Percentiles rank a stretch among this genome's conserved stretches.
Conservation (phyloP, 37 sponge, comb jelly and placozoan genomes). For the Beroe ovata region DNA sequence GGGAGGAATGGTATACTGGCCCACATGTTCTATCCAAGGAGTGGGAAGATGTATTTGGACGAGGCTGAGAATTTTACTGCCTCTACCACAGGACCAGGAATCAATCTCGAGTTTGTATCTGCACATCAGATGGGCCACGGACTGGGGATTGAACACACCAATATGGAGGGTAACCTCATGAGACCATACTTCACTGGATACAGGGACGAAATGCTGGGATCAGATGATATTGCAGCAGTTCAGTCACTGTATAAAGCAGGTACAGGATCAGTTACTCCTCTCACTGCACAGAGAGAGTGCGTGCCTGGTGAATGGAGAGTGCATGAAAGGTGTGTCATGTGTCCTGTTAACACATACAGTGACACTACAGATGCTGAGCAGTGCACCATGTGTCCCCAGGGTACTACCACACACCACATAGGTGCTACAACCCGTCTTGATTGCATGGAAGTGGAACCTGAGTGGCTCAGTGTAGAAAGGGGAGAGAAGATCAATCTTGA, state of each 20-base stretch:
- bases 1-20: slow-evolving; percentile 15
- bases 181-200: slow-evolving; percentile 17
- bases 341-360: not conserved
- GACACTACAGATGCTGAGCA: not conserved
- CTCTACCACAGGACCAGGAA: not conserved
- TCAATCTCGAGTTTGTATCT: not conserved
- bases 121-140: slow-evolving; percentile 65
- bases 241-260: slow-evolving; percentile 11
- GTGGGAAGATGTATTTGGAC: slow-evolving; percentile 53
- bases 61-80: slow-evolving; percentile 54
- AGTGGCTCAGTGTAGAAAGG: not conserved
- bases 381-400: not conserved
- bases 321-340: not conserved
- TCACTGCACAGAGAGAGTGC: not conserved
- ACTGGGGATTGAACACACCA: slow-evolving; percentile 43
- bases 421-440: not conserved
- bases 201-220: not conserved
- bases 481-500: not conserved
- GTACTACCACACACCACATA: not conserved
- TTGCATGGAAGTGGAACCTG: not conserved
- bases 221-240: slow-evolving; percentile 22
- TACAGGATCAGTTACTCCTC: not conserved
- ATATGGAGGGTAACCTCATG: not conserved
- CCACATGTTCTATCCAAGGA: slow-evolving; percentile 58
- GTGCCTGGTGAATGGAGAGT: not conserved